Base-by-base conservation (phyloP, 2,888 invertebrate species). In the Scaptomyza parva region DNA sequence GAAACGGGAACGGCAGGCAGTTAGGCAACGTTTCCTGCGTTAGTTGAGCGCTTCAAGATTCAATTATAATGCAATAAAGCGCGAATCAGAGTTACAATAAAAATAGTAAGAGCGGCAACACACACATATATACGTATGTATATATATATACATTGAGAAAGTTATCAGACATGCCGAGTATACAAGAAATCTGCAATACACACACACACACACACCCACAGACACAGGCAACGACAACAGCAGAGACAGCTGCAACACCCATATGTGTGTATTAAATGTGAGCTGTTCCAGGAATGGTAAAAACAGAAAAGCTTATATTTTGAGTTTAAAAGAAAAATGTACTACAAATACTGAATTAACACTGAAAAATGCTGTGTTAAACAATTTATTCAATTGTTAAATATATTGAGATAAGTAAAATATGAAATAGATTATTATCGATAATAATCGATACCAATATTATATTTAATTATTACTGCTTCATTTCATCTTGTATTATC, bases 11-110 rank as follows among this genome's bases (percentile, higher is more conserved):
- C 59, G 58, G 57, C 57, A 66, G 47, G 51, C 85, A 81, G 87
- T 85, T 86, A 82, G 86, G 62, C 87, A 82, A 65, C 86, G 86
- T 87, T 82, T 88, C 80, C 86, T 88, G 83, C 86, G 80, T 88
- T 86, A 80, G 81, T 82, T 82, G 83, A 82, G 82, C 83, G 80
- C 87, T 88, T 88, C 78, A 89, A 90, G 84, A 89, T 89, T 89
- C 89, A 89, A 89, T 90, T 90, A 89, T 88, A 89, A 88, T 87
- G 88, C 87, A 89, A 90, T 90, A 86, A 90, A 88, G 88, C 84
- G 84, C 81, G 88, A 89, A 89, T 89, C 88, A 89, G 76, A 75
- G 84, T 77, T 75, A 76, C 80, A 83, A 87, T 80, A 86, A 86
- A 84, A 80, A 85, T 76, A 85, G 81, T 80, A 87, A 85, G 76